Percentiles rank a stretch among this genome's conserved stretches.
Conservation (phyloP, 2,888 invertebrate genomes). For the Mesorhabditis spiculigera region DNA sequence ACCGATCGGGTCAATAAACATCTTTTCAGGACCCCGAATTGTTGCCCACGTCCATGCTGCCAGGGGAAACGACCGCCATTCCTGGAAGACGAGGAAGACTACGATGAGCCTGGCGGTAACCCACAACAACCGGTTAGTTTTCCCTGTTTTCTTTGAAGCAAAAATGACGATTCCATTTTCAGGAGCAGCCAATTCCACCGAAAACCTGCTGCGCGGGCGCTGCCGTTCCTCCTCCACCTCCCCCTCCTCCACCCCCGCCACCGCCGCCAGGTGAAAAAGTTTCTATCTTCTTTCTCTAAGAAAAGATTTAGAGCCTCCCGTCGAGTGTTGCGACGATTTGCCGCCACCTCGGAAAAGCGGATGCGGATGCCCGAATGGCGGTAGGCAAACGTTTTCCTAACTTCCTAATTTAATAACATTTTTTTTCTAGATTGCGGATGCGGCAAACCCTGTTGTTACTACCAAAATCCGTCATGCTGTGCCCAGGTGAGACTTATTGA, state of each 20-base stretch:
- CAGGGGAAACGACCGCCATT: conserved; percentile 44
- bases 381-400: conserved; percentile 6
- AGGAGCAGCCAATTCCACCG: conserved; percentile 40
- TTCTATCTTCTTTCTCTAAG: no score
- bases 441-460: conserved; percentile 50
- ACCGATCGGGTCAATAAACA: no score
- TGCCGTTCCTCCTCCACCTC: conserved; percentile 42
- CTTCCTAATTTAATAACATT: not conserved
- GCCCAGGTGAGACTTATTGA: conserved; percentile 17
- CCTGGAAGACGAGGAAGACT: conserved; percentile 42
- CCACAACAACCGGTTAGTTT: conserved; percentile 13
- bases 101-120: conserved; percentile 12
- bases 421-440: conserved; percentile 38
- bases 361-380: conserved; percentile 31
- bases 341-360: conserved; percentile 19
- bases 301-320: conserved; percentile 34
- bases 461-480: conserved; percentile 45
- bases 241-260: conserved; percentile 49
- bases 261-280: conserved; percentile 31
- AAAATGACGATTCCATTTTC: conserved; percentile 3
- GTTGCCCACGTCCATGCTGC: conserved; percentile 47
- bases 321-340: conserved; percentile 36
- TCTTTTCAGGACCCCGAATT: conserved; percentile 32
- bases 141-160: not conserved
- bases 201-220: conserved; percentile 48